Percentiles rank a stretch among this genome's conserved stretches.
Conservation (phyloP, 2,797 vertebrate species). For the Cyclopterus lumpus region DNA sequence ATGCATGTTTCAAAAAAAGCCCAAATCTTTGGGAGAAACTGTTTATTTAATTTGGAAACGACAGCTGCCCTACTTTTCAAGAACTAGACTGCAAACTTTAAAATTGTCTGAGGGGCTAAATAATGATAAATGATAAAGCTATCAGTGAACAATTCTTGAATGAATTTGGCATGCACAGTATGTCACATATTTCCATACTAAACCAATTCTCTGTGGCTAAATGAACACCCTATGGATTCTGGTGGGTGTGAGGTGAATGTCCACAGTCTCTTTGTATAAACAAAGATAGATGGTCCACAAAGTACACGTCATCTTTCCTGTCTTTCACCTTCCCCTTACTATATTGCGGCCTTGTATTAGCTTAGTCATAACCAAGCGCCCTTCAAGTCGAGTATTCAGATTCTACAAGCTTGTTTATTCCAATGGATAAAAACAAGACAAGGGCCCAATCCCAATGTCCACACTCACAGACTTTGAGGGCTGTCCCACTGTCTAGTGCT, state of each 20-base stretch:
- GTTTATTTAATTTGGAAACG: conserved; percentile 81
- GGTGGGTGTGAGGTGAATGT: conserved; percentile 32
- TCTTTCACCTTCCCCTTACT: conserved; percentile 10
- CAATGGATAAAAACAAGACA: not conserved
- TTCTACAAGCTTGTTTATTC: not conserved
- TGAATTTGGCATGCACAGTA: conserved; percentile 32
- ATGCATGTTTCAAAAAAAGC: conserved; percentile 77
- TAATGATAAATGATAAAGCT: conserved; percentile 42
- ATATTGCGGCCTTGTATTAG: not conserved
- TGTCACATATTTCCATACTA: conserved; percentile 29
- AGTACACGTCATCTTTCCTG: conserved; percentile 28
- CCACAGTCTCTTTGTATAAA: conserved; percentile 44
- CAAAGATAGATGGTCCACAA: conserved; percentile 37
- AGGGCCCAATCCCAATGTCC: not conserved
- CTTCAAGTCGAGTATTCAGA: not conserved
- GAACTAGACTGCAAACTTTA: conserved; percentile 50
- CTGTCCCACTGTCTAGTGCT: not conserved
- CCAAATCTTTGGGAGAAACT: conserved; percentile 63
- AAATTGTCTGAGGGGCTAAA: conserved; percentile 30
- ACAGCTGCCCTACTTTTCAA: conserved; percentile 61
- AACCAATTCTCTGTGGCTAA: conserved; percentile 26
- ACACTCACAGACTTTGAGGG: not conserved
- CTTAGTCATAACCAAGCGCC: conserved; percentile 6
- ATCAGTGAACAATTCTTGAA: conserved; percentile 35
- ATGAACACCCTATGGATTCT: conserved; percentile 39